Percentiles rank a stretch among this genome's conserved stretches.
Evolutionary conservation across 2,888 invertebrate species (phyloP).

Genomic region (Chouioia cunea): DNA sequence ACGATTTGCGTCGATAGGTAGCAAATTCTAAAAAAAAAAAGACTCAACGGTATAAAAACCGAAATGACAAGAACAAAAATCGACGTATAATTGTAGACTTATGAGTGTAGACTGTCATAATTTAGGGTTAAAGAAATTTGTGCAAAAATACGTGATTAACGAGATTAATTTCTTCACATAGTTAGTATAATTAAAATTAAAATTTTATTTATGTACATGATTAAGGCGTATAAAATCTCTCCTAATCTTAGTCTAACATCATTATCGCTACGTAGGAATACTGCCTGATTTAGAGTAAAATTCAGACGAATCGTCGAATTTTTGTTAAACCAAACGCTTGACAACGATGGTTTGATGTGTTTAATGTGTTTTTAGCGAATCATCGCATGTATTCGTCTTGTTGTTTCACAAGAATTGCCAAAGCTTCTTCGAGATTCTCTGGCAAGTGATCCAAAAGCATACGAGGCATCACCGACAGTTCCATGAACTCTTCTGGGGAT

Average conservation of each 20-base stretch:
- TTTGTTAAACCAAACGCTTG: background rate
- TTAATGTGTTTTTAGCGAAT: constrained; percentile 38
- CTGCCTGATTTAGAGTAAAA: constrained; percentile 19
- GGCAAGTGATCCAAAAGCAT: constrained; percentile 91
- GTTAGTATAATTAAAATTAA: constrained; percentile 17
- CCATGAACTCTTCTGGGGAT: constrained; percentile 82
- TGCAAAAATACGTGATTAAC: constrained; percentile 11
- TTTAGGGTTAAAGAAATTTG: constrained; percentile 20
- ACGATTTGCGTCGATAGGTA: constrained; percentile 17
- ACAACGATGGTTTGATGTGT: background rate
- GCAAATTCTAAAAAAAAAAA: constrained; percentile 15
- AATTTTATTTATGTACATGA: constrained; percentile 52
- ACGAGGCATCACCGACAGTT: constrained; percentile 85
- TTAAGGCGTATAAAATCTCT: constrained; percentile 50
- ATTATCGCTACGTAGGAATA: constrained; percentile 30
- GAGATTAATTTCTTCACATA: constrained; percentile 14
- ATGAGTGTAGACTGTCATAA: constrained; percentile 16
- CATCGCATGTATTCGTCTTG: constrained; percentile 58
- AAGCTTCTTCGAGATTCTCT: constrained; percentile 80
- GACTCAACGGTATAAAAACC: constrained; percentile 2
- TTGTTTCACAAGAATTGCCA: constrained; percentile 74
- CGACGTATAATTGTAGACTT: constrained; percentile 39
- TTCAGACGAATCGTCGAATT: constrained; percentile 9
- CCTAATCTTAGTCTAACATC: constrained; percentile 42
- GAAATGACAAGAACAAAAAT: constrained; percentile 30